Percentiles rank a stretch among this genome's conserved stretches.
phyloP scores from a whole-genome alignment of 2,113 vertebrate species.

The Peromyscus maniculatus region DNA sequence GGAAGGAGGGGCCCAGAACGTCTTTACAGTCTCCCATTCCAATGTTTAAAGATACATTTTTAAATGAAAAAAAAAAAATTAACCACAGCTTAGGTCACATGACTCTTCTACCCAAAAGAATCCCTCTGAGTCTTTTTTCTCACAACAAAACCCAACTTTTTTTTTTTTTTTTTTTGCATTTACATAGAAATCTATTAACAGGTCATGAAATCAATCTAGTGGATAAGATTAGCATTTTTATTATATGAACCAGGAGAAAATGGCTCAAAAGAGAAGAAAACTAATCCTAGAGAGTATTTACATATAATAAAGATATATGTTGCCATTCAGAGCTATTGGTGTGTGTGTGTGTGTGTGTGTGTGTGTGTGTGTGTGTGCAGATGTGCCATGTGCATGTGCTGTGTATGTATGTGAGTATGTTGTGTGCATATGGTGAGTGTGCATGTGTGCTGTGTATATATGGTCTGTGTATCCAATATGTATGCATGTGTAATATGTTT shows the following conservation, averaged over 20 bases:
- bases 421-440: accelerated
- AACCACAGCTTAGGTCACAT: background rate
- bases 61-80: background rate
- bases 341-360: background rate
- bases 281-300: background rate
- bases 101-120: background rate
- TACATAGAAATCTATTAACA: slow-evolving; percentile 53
- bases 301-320: background rate
- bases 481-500: background rate
- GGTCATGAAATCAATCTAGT: slow-evolving; percentile 33
- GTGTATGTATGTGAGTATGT: background rate
- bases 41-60: background rate
- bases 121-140: background rate
- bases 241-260: background rate
- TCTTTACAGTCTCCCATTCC: background rate
- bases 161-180: background rate
- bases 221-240: slow-evolving; percentile 49
- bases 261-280: background rate
- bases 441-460: background rate
- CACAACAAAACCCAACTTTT: background rate
- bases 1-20: background rate
- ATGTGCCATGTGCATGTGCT: background rate
- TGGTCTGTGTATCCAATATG: background rate
- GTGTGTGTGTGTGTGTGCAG: background rate
- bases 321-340: background rate